Evolutionary conservation across 1,140 invertebrate species (phyloP), one percentile per base, ranked within the genome.

Genomic region (Mylabris phalerata): DNA sequence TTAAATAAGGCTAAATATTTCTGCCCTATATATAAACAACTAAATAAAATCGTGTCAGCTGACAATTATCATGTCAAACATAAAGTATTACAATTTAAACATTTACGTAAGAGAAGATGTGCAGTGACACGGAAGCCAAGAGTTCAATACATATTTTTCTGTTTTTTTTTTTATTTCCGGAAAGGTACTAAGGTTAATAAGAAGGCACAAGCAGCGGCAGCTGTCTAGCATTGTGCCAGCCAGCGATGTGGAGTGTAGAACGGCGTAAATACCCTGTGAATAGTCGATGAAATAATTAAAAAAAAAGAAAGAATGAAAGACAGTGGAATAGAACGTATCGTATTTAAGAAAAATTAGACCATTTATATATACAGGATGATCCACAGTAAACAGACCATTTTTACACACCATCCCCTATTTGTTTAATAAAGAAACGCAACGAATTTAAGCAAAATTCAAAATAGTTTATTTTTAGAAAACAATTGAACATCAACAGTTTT

Each of bases 141-240:
- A 59, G 55, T 47, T 47, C 32, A 32, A 32, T 32, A 32, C 32
- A 32, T 32, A 32, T 32, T 32, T 32, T 32, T 7, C 32, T 32
- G 4, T 5, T 32, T 32, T 32, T 32, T 4, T n/a, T 5, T 5
- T 32, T 7, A 7, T 32, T 57, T 10, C 11, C 56, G 64, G 62
- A 66, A 65, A 67, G 63, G 57, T 59, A 60, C 48, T 58, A 45
- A 58, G 62, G 48, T 59, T 64, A 65, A 67, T 50, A 60, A 69
- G 67, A 72, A 72, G 70, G 70, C 70, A 72, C 70, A 68, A 72
- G 64, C 67, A 71, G 67, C 64, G 68, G 60, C 54, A 56, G 48
- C 55, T 60, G 59, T 63, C 59, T 50, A 61, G 54, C 55, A 57
- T 39, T 40, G 56, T 54, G 61, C 60, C 54, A 64, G 61, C 60